phyloP scores from a whole-genome alignment of 1,140 invertebrate species.

The Gonioctena quinquepunctata region DNA sequence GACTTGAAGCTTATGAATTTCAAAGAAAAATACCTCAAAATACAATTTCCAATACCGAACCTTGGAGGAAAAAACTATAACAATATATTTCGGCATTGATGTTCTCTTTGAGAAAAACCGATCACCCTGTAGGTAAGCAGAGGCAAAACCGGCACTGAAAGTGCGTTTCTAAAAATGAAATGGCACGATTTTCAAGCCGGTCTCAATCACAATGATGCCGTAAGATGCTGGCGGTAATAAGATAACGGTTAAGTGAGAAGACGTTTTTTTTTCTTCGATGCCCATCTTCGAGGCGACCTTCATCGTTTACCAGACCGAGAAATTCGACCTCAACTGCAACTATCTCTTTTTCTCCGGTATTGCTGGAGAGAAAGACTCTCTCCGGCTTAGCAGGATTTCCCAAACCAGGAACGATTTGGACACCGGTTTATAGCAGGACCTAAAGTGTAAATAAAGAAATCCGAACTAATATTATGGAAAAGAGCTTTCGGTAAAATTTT shows the following conservation, averaged over 20 bases:
- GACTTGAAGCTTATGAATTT: no score
- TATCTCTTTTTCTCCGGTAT: not conserved
- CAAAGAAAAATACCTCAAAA: no score
- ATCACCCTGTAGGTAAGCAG: not conserved
- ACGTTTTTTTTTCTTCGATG: slow-evolving; percentile 38
- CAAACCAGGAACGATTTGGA: no score
- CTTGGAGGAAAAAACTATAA: no score
- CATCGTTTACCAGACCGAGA: slow-evolving; percentile 46
- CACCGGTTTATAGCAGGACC: no score
- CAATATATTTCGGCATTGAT: no score
- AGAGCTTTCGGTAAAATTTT: no score
- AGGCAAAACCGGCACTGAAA: slow-evolving; percentile 4
- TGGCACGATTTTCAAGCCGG: slow-evolving; percentile 1
- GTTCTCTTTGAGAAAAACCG: no score
- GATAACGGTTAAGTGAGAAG: slow-evolving; percentile 5
- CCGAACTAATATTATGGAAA: no score
- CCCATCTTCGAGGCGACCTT: slow-evolving; percentile 43
- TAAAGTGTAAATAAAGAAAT: no score
- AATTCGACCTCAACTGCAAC: slow-evolving; percentile 45
- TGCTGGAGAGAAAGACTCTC: not conserved
- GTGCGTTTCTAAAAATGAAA: slow-evolving; percentile 13
- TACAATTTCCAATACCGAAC: no score
- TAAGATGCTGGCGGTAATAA: slow-evolving; percentile 16
- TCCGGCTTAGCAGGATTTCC: not conserved
- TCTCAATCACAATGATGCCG: not conserved